Conservation (phyloP, 2,113 vertebrate genomes). For the Axis porcinus region DNA sequence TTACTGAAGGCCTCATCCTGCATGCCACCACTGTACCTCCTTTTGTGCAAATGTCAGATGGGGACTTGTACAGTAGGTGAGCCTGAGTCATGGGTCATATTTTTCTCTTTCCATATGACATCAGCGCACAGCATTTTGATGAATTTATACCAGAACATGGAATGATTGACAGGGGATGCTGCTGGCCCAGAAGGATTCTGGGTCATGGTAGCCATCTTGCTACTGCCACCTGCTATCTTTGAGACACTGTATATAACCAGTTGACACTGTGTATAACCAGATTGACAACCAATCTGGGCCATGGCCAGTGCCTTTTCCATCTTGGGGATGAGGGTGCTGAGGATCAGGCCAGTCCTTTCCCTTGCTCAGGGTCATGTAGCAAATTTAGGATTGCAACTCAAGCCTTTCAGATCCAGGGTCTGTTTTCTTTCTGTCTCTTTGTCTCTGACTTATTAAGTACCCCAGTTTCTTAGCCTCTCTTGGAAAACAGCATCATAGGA, state of each 20-base stretch:
- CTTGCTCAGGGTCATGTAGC: not conserved
- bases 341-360: not conserved
- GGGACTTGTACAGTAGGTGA: not conserved
- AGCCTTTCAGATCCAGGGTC: not conserved
- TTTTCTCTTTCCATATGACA: not conserved
- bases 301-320: not conserved
- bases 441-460: not conserved
- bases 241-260: not conserved
- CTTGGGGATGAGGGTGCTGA: not conserved
- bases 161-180: not conserved
- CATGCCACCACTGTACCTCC: not conserved
- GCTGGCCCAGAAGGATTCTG: not conserved
- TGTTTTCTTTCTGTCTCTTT: slow-evolving; percentile 3
- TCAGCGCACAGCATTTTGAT: not conserved
- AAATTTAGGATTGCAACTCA: not conserved
- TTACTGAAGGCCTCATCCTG: accelerated
- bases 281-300: not conserved
- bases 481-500: slow-evolving; percentile 37
- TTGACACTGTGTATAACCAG: not conserved
- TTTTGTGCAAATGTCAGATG: not conserved
- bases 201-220: not conserved
- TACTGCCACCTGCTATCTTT: not conserved
- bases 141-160: not conserved
- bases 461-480: slow-evolving; percentile 6
- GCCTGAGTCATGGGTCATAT: not conserved